Evolutionary conservation across 2,888 invertebrate genomes (phyloP), one percentile per base, ranked within the genome.

Genomic region (Cinara cedri): DNA sequence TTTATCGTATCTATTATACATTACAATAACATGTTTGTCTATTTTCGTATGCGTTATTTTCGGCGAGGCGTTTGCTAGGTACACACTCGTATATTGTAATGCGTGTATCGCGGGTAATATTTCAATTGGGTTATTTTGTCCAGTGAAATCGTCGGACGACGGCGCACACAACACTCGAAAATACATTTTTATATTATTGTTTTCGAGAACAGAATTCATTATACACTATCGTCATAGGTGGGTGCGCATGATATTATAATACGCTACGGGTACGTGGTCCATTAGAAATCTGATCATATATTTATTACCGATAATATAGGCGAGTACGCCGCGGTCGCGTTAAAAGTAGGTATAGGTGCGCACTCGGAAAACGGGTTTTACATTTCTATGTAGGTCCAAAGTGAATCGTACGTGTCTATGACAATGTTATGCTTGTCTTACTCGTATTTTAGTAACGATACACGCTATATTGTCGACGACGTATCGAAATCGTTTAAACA

Each of bases 81-180:
- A n/a, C n/a, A n/a, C n/a, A n/a, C n/a, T n/a, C n/a, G n/a, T n/a
- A n/a, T n/a, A n/a, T n/a, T n/a, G n/a, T n/a, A n/a, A n/a, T n/a
- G n/a, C n/a, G n/a, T n/a, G n/a, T 26, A 16, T 26, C 34, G 26
- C 16, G 24, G 62, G 34, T n/a, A n/a, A 54, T 34, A 34, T 70
- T n/a, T 70, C 54, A 19, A 70, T 70, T 26, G 34, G 68, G 34
- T 54, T 42, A 34, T 70, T 19, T 70, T 42, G 14, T 54, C 21
- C 19, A 13, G 71, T 57, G 71, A 71, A 71, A 71, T 71, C 71
- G 71, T 71, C 42, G n/a, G n/a, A n/a, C n/a, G 42, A 55, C 34
- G 34, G 34, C n/a, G n/a, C 6, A 34, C 8, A 70, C 54, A 19
- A 21, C 44, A 34, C 34, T 57, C 11, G 10, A 24, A 57, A n/a